phyloP scores from a whole-genome alignment of 2,797 vertebrate species.

The Gymnocypris eckloni region DNA sequence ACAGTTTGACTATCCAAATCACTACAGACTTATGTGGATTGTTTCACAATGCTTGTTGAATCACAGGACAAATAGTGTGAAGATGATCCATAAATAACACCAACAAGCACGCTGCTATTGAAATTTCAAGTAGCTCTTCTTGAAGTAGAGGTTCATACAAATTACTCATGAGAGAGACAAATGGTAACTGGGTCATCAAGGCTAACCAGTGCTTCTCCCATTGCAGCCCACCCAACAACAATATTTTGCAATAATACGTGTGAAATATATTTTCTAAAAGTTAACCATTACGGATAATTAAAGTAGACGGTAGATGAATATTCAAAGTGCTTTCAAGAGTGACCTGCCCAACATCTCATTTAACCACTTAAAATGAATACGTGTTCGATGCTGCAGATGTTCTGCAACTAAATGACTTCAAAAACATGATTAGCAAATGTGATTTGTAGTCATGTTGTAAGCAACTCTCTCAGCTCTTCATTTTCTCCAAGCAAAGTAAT shows the following conservation, averaged over 20 bases:
- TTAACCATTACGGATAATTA: conserved; percentile 21
- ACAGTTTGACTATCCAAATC: conserved; percentile 44
- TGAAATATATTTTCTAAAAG: conserved; percentile 13
- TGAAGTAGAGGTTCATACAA: neutral
- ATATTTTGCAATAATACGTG: neutral
- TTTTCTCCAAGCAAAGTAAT: conserved; percentile 64
- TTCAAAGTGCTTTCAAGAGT: conserved; percentile 40
- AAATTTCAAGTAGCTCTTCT: conserved; percentile 20
- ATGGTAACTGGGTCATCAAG: conserved; percentile 21
- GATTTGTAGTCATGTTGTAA: conserved; percentile 52
- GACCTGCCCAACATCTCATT: conserved; percentile 27
- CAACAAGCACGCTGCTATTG: neutral
- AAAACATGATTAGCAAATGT: conserved; percentile 53
- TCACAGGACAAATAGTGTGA: conserved; percentile 35
- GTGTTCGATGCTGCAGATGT: conserved; percentile 17
- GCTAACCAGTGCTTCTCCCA: neutral
- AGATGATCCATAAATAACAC: conserved; percentile 35
- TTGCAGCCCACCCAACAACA: neutral
- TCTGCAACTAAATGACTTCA: conserved; percentile 42
- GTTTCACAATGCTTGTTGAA: conserved; percentile 19
- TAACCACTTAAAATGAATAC: conserved; percentile 3
- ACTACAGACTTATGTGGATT: conserved; percentile 28
- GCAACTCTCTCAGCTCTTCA: conserved; percentile 67
- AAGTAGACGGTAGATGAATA: conserved; percentile 13
- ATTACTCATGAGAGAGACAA: conserved; percentile 12